Evolutionary conservation across 2,797 vertebrate species (phyloP).

Genomic region (Phataginus tricuspis): DNA sequence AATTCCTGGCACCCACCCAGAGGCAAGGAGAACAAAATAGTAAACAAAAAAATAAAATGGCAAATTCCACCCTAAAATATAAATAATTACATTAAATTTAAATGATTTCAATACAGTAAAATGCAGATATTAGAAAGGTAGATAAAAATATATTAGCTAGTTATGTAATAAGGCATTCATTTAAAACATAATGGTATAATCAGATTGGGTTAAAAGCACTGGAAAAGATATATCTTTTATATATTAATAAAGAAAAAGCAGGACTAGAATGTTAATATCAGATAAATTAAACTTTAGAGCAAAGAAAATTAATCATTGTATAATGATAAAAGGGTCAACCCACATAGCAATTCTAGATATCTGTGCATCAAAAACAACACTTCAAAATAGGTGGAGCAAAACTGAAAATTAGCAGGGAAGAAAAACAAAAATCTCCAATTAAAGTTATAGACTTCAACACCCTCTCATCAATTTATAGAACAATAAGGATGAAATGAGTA

Average conservation of each 20-base stretch:
- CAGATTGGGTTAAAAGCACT: not conserved
- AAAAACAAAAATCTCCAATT: not conserved
- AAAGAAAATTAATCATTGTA: not conserved
- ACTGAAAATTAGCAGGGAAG: not conserved
- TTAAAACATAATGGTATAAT: not conserved
- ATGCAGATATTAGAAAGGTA: not conserved
- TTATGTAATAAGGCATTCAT: not conserved
- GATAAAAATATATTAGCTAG: not conserved
- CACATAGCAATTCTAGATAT: not conserved
- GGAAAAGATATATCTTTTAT: not conserved
- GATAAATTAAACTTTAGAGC: not conserved
- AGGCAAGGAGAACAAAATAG: not conserved
- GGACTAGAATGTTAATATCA: not conserved
- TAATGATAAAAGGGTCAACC: not conserved
- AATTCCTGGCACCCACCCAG: not conserved
- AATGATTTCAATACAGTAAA: not conserved
- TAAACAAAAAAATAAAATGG: not conserved
- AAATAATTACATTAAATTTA: not conserved
- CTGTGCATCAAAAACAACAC: not conserved
- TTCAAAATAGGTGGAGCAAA: not conserved
- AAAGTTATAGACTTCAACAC: not conserved
- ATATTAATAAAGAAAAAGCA: not conserved
- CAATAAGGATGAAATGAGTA: not conserved
- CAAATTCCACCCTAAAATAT: not conserved
- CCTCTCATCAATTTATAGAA: not conserved